Evolutionary conservation across 2,797 vertebrate species (phyloP).

Genomic region (Scolopax bukidnonensis): DNA sequence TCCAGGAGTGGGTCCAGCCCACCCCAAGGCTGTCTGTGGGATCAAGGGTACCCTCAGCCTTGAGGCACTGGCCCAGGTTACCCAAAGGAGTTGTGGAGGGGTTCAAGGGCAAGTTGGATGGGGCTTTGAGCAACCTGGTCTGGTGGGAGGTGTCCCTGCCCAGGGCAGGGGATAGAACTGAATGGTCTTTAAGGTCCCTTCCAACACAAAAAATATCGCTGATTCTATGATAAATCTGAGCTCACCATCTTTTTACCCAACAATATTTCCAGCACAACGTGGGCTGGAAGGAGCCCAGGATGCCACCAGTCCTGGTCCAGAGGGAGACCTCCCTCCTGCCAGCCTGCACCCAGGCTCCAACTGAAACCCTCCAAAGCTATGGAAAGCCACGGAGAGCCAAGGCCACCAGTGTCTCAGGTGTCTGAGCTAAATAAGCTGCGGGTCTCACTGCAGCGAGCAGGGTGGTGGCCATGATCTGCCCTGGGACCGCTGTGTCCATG

Average conservation of each 20-base stretch:
- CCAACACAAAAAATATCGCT: background rate
- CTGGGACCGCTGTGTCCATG: too few species aligned
- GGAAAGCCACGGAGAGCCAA: too few species aligned
- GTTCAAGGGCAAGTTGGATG: background rate
- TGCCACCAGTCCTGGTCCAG: accelerated
- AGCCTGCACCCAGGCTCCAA: accelerated
- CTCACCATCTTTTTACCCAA: background rate
- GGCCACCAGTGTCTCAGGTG: too few species aligned
- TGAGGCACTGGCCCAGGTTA: background rate
- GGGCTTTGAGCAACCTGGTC: background rate
- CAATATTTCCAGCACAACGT: background rate
- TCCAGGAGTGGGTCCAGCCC: too few species aligned
- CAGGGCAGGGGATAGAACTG: background rate
- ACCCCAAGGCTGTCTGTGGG: too few species aligned
- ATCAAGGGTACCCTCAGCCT: background rate
- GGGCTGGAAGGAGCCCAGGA: background rate
- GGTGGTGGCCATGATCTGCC: background rate
- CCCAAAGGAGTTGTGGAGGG: background rate
- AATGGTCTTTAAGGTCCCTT: background rate
- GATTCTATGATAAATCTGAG: background rate
- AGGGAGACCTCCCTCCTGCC: background rate
- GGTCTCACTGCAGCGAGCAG: background rate
- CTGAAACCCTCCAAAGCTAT: background rate
- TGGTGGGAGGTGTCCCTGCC: background rate
- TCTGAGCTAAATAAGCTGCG: background rate